Base-by-base conservation (phyloP, 1,140 invertebrate species). In the Lepidurus couesii region DNA sequence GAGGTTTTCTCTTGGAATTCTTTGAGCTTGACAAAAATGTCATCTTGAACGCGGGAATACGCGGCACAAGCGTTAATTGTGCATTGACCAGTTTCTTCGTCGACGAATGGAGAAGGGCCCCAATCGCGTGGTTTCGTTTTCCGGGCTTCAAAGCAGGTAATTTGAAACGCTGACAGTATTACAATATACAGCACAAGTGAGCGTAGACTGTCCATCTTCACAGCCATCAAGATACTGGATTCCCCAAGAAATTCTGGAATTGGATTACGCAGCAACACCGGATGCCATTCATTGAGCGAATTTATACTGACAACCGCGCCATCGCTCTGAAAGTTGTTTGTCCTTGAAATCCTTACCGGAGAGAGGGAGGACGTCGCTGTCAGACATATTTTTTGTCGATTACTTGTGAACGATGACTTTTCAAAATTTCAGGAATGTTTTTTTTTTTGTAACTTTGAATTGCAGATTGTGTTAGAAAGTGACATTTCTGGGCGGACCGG, bases 51-150 rank as follows among this genome's bases (percentile, higher is more conserved):
- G 44, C 79, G 53, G 13, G 76, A 76, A 8, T 78, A 53, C 16
- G 77, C 76, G 44, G 77, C 79, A 42, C 79, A 80, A n/a, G 79
- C 47, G 44, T 44, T 74, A 8, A 80, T 34, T 21, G 34, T 53
- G 45, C 79, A 80, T 26, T 77, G 73, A 13, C 79, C 79, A 3
- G 79, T 80, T 24, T 74, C 77, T 53, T 80, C 79, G 73, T 80
- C 79, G 53, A 80, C 79, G 34, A 80, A 80, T 10, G 76, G 76
- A 7, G 79, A 21, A 10, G 78, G 78, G 13, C 78, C 78, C 7
- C 74, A 47, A n/a, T 79, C 78, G 16, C n/a, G 34, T 5, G 74
- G 73, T n/a, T 44, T 79, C 43, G 75, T 75, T 75, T 79, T 79
- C 43, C 75, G 78, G 47, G 34, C 34, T 65, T 65, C 21, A 7